Percentiles rank a stretch among this genome's conserved stretches.
Conservation (phyloP, 2,797 vertebrate species). For the Crocodylus rhombifer region DNA sequence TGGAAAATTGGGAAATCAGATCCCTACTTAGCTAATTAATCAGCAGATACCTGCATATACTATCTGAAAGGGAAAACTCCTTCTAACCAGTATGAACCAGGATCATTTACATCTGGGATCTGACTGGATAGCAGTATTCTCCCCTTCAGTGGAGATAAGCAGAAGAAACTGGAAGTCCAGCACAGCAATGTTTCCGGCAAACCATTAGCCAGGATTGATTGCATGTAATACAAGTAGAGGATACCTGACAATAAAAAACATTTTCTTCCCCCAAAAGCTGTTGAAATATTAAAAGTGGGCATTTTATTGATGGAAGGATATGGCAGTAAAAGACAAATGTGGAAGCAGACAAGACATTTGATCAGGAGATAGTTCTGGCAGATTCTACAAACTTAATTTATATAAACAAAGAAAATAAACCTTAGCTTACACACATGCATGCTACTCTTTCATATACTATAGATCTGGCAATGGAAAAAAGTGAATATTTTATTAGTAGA, state of each 20-base stretch:
- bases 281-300: not conserved
- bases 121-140: not conserved
- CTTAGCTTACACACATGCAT: too few species aligned
- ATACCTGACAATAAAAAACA: not conserved
- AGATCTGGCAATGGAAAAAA: not conserved
- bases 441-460: not conserved
- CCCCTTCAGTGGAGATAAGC: not conserved
- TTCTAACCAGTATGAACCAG: not conserved
- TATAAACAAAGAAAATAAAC: not conserved
- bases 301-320: not conserved
- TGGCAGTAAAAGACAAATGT: not conserved
- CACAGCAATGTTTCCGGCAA: not conserved
- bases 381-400: not conserved
- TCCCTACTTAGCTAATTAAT: not conserved
- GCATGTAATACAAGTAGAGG: not conserved
- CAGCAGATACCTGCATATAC: not conserved
- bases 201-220: conserved; percentile 10
- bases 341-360: not conserved
- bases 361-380: not conserved
- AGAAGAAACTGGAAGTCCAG: not conserved
- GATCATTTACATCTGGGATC: not conserved
- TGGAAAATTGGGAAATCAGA: not conserved
- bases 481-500: not conserved
- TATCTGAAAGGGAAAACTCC: not conserved
- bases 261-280: not conserved